These are phyloP conservation scores for Lates calcarifer DNA, from an alignment of 2,113 vertebrate species.

Conservation along the genomic window DNA sequence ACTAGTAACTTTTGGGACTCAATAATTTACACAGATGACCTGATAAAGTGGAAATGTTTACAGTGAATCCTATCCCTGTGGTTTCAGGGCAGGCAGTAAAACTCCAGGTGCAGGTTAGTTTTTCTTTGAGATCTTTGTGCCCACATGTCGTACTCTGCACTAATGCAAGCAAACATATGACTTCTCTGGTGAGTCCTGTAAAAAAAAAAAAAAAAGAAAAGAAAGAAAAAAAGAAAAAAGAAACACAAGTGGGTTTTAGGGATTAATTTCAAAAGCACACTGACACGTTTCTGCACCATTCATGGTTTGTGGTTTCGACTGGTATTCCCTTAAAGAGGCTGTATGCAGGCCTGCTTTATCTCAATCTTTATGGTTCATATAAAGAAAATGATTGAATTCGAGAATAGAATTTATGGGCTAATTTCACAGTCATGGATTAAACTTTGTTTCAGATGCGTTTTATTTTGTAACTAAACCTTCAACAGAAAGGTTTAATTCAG, in stretches of 20 bases:
- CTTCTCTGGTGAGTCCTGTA: constrained; percentile 56
- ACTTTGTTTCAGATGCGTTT: constrained; percentile 44
- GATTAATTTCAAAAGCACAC: constrained; percentile 83
- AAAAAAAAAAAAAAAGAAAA: constrained; percentile 59
- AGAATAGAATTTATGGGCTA: constrained; percentile 63
- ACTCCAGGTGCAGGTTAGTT: constrained; percentile 57
- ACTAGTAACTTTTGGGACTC: neutral
- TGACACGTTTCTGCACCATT: constrained; percentile 77
- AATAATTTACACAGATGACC: neutral
- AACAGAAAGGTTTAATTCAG: constrained; percentile 20
- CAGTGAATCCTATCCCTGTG: constrained; percentile 20
- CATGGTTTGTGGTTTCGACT: constrained; percentile 75
- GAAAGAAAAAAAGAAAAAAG: constrained; percentile 59
- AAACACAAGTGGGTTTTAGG: constrained; percentile 68
- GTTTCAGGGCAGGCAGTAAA: constrained; percentile 58
- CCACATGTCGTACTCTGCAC: constrained; percentile 78
- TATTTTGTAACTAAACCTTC: constrained; percentile 20
- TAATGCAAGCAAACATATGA: constrained; percentile 68
- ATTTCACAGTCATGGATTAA: constrained; percentile 46
- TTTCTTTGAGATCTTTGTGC: constrained; percentile 65
- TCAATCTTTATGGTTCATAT: constrained; percentile 59
- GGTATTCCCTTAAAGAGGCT: constrained; percentile 70
- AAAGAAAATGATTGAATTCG: constrained; percentile 60
- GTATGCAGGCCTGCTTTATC: constrained; percentile 63
- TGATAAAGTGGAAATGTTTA: neutral